Percentiles rank a stretch among this genome's conserved stretches.
These are phyloP conservation scores for Hippopotamus amphibius DNA, from an alignment of 2,113 vertebrate species.

Conservation along the genomic window DNA sequence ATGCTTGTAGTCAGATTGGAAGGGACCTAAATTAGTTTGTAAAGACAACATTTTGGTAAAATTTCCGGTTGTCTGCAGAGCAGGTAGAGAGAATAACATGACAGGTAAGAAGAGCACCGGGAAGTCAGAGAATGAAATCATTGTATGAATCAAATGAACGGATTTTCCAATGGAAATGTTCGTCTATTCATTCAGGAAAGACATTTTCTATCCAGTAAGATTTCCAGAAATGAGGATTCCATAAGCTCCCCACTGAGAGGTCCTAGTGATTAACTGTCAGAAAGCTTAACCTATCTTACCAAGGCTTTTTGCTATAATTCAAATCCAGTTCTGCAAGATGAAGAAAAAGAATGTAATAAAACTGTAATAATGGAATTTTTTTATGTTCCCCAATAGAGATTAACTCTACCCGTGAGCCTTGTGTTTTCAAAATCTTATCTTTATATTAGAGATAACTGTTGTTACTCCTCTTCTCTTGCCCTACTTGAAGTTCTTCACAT, in stretches of 20 bases:
- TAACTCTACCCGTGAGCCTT: background rate
- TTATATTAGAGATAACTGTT: conserved; percentile 28
- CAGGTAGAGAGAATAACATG: background rate
- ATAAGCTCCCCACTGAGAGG: background rate
- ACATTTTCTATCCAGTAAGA: background rate
- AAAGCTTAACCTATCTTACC: background rate
- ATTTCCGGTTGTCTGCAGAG: background rate
- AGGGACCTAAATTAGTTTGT: background rate
- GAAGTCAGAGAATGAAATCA: background rate
- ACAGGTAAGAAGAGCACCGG: background rate
- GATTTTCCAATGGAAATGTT: conserved; percentile 10
- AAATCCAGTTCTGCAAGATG: conserved; percentile 28
- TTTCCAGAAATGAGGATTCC: conserved; percentile 8
- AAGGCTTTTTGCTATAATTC: conserved; percentile 2
- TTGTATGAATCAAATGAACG: background rate
- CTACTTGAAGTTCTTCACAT: background rate
- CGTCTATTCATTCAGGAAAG: background rate
- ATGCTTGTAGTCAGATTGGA: background rate
- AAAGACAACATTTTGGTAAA: background rate
- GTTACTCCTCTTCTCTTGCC: background rate
- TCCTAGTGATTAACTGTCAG: background rate
- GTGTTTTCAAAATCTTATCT: conserved; percentile 42
- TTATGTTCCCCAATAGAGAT: background rate
- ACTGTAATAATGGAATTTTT: background rate
- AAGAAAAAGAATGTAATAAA: background rate